Percentiles rank a stretch among this genome's conserved stretches.
phyloP scores from a whole-genome alignment of 2,113 vertebrate species.

The Corvus moneduloides region DNA sequence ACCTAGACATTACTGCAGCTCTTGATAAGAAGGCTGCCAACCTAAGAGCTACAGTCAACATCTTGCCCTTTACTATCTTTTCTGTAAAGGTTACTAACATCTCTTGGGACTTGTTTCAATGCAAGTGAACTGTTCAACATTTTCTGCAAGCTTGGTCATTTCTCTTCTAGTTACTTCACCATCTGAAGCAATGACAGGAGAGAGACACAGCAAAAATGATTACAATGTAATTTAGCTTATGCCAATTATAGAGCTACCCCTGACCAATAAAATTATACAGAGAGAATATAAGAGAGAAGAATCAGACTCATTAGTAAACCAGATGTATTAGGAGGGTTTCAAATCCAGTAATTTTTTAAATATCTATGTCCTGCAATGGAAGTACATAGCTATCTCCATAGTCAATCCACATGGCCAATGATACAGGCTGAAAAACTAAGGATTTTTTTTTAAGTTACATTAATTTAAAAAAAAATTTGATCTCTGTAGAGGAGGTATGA shows the following conservation, averaged over 20 bases:
- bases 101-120: background rate
- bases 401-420: background rate
- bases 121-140: background rate
- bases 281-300: background rate
- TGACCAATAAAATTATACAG: background rate
- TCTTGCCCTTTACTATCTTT: conserved; percentile 19
- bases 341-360: background rate
- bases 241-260: background rate
- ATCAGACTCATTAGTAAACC: background rate
- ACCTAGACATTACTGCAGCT: conserved; percentile 6
- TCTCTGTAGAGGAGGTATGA: background rate
- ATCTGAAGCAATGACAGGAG: background rate
- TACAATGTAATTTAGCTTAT: background rate
- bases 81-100: conserved; percentile 21
- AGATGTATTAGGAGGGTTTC: background rate
- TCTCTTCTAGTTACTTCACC: background rate
- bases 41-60: background rate
- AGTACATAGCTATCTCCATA: background rate
- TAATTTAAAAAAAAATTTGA: no score
- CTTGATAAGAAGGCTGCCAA: conserved; percentile 48
- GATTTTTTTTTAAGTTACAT: background rate
- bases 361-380: background rate
- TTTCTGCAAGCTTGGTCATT: conserved; percentile 4
- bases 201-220: background rate
- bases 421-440: background rate